These are phyloP conservation scores for Phytoseiulus persimilis DNA, from an alignment of 2,888 invertebrate genomes.

Conservation along the genomic window DNA sequence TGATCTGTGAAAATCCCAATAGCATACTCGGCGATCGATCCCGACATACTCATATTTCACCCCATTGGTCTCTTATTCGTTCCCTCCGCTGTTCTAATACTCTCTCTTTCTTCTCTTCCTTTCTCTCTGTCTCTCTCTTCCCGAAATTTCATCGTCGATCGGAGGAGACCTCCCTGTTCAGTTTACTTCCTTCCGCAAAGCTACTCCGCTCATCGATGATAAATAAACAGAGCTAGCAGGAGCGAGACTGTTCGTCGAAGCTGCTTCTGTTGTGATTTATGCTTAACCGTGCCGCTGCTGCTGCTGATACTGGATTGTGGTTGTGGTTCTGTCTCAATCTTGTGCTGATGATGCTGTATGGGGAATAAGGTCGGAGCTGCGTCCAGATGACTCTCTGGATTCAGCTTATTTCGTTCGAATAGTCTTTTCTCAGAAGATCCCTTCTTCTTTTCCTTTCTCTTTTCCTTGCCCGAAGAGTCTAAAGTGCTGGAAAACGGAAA, in stretches of 20 bases:
- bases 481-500: conserved; percentile 42
- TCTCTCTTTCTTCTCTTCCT: too few relatives aligned
- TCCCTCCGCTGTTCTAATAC: too few relatives aligned
- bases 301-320: background rate
- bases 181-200: background rate
- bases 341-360: background rate
- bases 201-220: background rate
- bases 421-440: conserved; percentile 61
- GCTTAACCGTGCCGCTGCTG: background rate
- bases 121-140: background rate
- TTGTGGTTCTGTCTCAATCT: background rate
- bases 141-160: background rate
- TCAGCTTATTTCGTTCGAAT: background rate
- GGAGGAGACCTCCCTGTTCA: background rate
- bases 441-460: conserved; percentile 72
- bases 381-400: background rate
- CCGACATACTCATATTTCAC: too few relatives aligned
- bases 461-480: conserved; percentile 71
- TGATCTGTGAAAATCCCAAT: background rate
- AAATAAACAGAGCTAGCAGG: background rate
- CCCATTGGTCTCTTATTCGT: too few relatives aligned
- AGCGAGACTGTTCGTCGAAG: background rate
- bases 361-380: background rate
- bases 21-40: background rate
- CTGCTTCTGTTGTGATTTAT: background rate